These are phyloP conservation scores for Sturnira hondurensis DNA, from an alignment of 2,113 vertebrate genomes.

Conservation along the genomic window DNA sequence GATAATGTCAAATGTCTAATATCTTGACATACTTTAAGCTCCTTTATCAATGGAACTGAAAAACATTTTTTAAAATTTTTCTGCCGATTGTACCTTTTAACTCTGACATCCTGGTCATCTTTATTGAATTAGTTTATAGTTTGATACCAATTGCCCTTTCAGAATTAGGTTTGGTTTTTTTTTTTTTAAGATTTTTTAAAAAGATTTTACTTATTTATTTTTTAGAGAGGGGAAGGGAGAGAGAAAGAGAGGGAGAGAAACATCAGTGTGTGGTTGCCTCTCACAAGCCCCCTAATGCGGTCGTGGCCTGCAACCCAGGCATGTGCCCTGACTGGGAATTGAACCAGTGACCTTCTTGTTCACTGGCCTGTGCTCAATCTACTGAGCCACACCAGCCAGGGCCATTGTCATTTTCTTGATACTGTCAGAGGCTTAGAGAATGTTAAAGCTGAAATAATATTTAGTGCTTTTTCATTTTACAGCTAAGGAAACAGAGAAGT, in stretches of 20 bases:
- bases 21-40: background rate
- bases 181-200: too few relatives aligned
- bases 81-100: background rate
- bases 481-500: background rate
- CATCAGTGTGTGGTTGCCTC: too few relatives aligned
- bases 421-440: background rate
- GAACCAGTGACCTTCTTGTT: too few relatives aligned
- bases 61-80: background rate
- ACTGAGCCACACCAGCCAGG: too few relatives aligned
- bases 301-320: too few relatives aligned
- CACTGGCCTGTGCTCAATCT: too few relatives aligned
- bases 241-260: too few relatives aligned
- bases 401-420: background rate
- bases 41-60: background rate
- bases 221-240: too few relatives aligned
- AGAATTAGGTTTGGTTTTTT: background rate
- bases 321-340: too few relatives aligned
- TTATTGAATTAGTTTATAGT: conserved; percentile 4
- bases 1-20: background rate
- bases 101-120: background rate
- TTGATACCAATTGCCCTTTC: background rate
- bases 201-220: too few relatives aligned
- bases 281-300: too few relatives aligned
- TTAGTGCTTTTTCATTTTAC: background rate
- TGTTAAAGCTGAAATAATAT: background rate